Base-by-base conservation (phyloP, 2,888 invertebrate genomes). In the Sycophila texana region DNA sequence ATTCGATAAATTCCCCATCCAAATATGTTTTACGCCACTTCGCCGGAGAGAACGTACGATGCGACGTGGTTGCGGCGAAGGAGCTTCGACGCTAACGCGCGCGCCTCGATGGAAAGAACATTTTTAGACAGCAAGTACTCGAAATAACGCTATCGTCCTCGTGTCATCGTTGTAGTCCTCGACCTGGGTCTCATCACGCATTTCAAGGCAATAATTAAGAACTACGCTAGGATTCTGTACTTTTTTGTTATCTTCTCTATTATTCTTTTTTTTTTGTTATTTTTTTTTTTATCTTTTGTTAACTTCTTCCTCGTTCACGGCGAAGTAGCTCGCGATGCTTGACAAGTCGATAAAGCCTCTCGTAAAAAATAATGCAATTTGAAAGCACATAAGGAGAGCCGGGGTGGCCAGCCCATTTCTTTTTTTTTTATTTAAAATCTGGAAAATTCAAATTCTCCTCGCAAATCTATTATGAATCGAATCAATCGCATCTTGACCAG, bases 161-260 rank as follows among this genome's bases (percentile, higher is more conserved):
- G 30, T 81, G 47, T 81, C 67, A 73, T 81, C 80, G 82, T 83
- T 79, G 79, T 82, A 63, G 55, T 67, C 30, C 63, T 74, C 61
- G 55, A 80, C 61, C 65, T 68, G 78, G 72, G 47, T 72, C 80
- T 81, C 72, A 78, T 79, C 79, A 80, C 82, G 81, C 80, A 82
- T 74, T 80, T 80, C 80, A 81, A 82, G 82, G 81, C 82, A 82
- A 82, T 76, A 81, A 79, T 74, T 82, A 83, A 82, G 74, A 81
- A 82, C 78, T 79, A 82, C 71, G 79, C 80, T 82, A 78, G 80
- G 57, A 78, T 75, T 72, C 63, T 18, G 30, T 47, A 39, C 10
- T 70, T n/a, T 70, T 65, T 22, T 60, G n/a, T 65, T 63, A 4
- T 70, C 63, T 61, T 65, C 22, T 22, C 51, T 61, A 13, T 67